Conservation (phyloP, 37 sponge, comb jelly and placozoan genomes). For the Haliclona indistincta region DNA sequence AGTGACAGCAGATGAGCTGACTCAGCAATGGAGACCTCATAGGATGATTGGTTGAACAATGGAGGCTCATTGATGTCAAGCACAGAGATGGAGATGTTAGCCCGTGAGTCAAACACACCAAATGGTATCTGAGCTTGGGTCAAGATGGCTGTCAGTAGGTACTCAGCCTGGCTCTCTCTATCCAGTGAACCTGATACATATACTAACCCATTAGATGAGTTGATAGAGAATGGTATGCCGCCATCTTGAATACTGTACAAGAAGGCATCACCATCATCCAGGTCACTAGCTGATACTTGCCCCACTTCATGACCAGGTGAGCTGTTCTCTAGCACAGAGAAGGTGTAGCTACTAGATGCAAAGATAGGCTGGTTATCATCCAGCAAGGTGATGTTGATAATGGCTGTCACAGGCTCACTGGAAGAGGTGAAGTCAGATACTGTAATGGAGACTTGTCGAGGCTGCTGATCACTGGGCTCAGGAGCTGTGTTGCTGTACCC, state of each 20-base stretch:
- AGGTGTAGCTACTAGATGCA: background rate
- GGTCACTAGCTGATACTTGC: background rate
- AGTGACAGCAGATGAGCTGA: conserved; percentile 4
- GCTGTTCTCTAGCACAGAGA: conserved; percentile 9
- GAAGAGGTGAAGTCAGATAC: conserved; percentile 43
- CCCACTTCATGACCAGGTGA: background rate
- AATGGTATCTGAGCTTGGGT: background rate
- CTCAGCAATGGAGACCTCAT: conserved; percentile 13
- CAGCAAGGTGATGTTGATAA: conserved; percentile 18
- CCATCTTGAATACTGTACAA: background rate
- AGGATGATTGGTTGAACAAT: background rate
- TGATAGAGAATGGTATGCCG: conserved; percentile 3
- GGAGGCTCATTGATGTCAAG: conserved; percentile 46
- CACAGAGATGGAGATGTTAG: conserved; percentile 15
- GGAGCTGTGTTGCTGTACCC: conserved; percentile 34
- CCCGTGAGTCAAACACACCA: background rate
- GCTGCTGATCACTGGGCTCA: conserved; percentile 51
- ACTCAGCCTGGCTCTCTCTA: conserved; percentile 13
- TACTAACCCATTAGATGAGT: conserved; percentile 37
- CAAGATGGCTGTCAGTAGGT: background rate
- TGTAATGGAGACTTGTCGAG: conserved; percentile 33
- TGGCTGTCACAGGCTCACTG: conserved; percentile 18
- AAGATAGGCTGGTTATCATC: conserved; percentile 24
- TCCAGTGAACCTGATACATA: conserved; percentile 11
- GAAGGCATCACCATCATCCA: conserved; percentile 1